These are phyloP conservation scores for Leptodactylus fuscus DNA, from an alignment of 2,113 vertebrate genomes.

Conservation along the genomic window DNA sequence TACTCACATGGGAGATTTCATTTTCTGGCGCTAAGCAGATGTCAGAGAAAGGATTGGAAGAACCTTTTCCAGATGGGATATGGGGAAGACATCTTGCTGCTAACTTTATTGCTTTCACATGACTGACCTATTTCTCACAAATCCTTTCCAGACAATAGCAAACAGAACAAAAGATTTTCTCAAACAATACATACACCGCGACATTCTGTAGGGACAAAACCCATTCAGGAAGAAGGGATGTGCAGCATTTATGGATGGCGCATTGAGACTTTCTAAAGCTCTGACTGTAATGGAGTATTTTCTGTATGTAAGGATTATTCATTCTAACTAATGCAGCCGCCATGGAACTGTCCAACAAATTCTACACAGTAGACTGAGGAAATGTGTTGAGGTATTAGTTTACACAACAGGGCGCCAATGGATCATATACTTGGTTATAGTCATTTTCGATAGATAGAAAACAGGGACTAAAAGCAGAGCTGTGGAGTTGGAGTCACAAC, in stretches of 20 bases:
- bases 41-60: constrained; percentile 65
- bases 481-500: too few species aligned
- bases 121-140: constrained; percentile 63
- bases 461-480: too few species aligned
- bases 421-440: background rate
- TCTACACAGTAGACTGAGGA: background rate
- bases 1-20: constrained; percentile 65
- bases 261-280: background rate
- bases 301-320: background rate
- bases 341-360: background rate
- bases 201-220: background rate
- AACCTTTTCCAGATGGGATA: constrained; percentile 68
- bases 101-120: constrained; percentile 65
- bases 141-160: constrained; percentile 49
- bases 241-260: background rate
- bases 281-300: background rate
- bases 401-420: background rate
- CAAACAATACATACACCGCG: background rate
- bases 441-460: background rate
- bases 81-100: constrained; percentile 61
- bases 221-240: background rate
- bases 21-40: constrained; percentile 67
- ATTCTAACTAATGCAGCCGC: background rate
- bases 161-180: constrained; percentile 36
- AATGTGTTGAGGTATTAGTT: background rate